phyloP scores from a whole-genome alignment of 2,113 vertebrate species.

The Pipra filicauda region DNA sequence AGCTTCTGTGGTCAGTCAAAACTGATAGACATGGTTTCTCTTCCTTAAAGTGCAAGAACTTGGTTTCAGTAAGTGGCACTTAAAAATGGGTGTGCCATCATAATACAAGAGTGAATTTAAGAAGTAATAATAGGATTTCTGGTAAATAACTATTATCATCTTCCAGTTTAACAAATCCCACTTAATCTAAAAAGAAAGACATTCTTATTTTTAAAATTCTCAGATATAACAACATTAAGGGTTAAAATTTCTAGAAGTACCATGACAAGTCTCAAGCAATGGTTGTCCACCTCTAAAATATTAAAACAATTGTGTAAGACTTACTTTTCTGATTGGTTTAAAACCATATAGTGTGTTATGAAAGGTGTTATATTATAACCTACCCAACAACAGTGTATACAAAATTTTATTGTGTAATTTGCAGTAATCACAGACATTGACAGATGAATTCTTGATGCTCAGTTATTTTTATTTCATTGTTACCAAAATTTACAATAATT shows the following conservation, averaged over 20 bases:
- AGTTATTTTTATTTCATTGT: neutral
- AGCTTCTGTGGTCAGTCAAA: neutral
- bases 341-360: neutral
- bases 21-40: neutral
- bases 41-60: neutral
- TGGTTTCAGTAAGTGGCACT: neutral
- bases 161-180: neutral
- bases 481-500: neutral
- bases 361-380: neutral
- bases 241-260: neutral
- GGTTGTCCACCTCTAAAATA: neutral
- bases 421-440: neutral
- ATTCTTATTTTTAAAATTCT: neutral
- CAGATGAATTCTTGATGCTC: neutral
- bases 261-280: neutral
- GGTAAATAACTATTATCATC: neutral
- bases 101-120: neutral
- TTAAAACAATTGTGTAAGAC: neutral
- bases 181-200: neutral
- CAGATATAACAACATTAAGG: neutral
- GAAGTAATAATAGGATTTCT: neutral
- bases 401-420: neutral
- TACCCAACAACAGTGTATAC: neutral
- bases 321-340: neutral
- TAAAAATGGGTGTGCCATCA: neutral